Evolutionary conservation across 2,797 vertebrate genomes (phyloP), one percentile per base, ranked within the genome.

Genomic region (Anguilla obscura): DNA sequence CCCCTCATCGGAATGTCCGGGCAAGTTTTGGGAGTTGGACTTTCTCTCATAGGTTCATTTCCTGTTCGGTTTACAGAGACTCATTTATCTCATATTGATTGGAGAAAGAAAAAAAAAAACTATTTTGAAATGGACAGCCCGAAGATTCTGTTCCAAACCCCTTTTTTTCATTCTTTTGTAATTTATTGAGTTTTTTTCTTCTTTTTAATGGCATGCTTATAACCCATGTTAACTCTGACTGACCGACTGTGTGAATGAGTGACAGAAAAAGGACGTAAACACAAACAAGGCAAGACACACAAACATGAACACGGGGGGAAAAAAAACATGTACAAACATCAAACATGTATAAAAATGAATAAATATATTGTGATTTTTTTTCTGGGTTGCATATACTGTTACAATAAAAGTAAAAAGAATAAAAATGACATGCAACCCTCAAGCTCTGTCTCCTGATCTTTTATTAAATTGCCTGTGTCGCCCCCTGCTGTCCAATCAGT

Each of bases 321-420:
- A 91, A 88, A 88, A 92, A 18, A 60, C 58, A 60, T 60, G 58
- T 60, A 60, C 58, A 60, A 60, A 60, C 58, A 60, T 71, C 66
- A 71, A 71, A 76, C 71, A 76, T 90, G 91, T 90, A 91, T 92
- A 94, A 91, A 92, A 92, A 92, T 93, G 89, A 92, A 92, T 90
- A 92, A 90, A 93, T 86, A 85, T 91, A 91, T 90, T 93, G 92
- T 93, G 92, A 36, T 76, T 76, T 33, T 33, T 33, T 71, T 71
- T n/a, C 40, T 33, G 71, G 71, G 71, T 93, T 94, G 92, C 56
- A 91, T 94, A 92, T 92, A 92, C 92, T 94, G 93, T 93, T 92
- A 93, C 91, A 92, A 10, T 10, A 90, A 92, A 92, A 90, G 89
- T 93, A 50, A 54, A 88, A 89, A 91, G 91, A 94, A 94, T 94